Conservation (phyloP, 2,797 vertebrate genomes). For the Harpagifer antarcticus region DNA sequence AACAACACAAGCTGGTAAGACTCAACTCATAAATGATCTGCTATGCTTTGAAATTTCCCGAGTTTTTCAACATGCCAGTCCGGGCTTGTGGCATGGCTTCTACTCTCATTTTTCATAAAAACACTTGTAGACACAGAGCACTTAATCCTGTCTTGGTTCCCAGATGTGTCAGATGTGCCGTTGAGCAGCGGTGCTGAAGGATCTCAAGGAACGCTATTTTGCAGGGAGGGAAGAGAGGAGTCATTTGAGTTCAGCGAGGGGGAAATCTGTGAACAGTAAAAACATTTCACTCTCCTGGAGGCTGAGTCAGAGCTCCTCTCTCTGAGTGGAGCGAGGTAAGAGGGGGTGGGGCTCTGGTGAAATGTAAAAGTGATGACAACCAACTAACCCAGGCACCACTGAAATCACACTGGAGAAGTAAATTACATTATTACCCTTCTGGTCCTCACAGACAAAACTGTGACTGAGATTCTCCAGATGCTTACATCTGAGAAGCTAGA, state of each 20-base stretch:
- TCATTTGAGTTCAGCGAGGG: slow-evolving; percentile 69
- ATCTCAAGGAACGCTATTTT: slow-evolving; percentile 77
- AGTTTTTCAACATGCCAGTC: slow-evolving; percentile 47
- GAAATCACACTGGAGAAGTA: slow-evolving; percentile 17
- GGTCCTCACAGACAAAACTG: slow-evolving; percentile 13
- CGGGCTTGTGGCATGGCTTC: slow-evolving; percentile 47
- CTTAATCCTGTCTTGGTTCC: slow-evolving; percentile 61
- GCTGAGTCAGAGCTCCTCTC: slow-evolving; percentile 68
- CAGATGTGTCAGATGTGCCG: slow-evolving; percentile 72
- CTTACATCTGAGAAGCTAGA: not conserved
- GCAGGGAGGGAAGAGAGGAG: slow-evolving; percentile 73
- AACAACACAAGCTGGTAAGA: not conserved
- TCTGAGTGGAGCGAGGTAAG: slow-evolving; percentile 30
- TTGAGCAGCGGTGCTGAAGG: slow-evolving; percentile 72
- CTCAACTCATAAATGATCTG: slow-evolving; percentile 30
- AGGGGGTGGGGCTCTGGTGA: not conserved
- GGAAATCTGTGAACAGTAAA: slow-evolving; percentile 76
- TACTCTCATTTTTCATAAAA: slow-evolving; percentile 45
- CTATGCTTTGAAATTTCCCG: slow-evolving; percentile 33
- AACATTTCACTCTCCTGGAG: slow-evolving; percentile 74
- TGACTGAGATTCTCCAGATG: slow-evolving; percentile 7
- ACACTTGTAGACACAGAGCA: slow-evolving; percentile 59
- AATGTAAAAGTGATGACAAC: slow-evolving; percentile 32
- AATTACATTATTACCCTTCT: slow-evolving; percentile 22
- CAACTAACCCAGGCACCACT: slow-evolving; percentile 26